Evolutionary conservation across 2,797 vertebrate genomes (phyloP), one percentile per base, ranked within the genome.

Genomic region (Pipistrellus pygmaeus): DNA sequence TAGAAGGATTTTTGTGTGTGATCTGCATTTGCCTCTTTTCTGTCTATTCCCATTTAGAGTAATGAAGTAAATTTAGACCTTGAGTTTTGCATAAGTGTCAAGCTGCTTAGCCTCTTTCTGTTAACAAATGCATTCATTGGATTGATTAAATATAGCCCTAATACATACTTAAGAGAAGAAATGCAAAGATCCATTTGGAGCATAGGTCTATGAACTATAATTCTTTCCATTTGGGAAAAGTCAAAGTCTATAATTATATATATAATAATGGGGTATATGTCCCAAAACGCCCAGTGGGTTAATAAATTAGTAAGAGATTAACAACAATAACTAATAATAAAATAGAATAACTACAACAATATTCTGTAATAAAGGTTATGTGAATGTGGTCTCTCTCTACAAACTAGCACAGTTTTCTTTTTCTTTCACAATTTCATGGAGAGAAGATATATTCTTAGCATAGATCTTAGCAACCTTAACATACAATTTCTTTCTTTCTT

Each of bases 11-110:
- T 85, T 80, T 80, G 0, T 32, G 21, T 71, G 46, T 32, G 30
- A 46, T 92, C 35, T 64, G 17, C 15, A 30, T 73, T 89, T 78
- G 13, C 18, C 3, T 48, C 77, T 91, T 86, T 90, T 84, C 83
- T 93, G 35, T 82, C 14, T 51, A 78, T 78, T 86, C 57, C 38
- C 2, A 27, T 85, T 87, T 86, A 25, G 17, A 91, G 46, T 90
- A 95, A 87, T 72, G 64, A 48, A 78, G 30, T 85, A 78, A 21
- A 75, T 85, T 87, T 90, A 68, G 66, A 48, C 13, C 64, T 87
- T 95, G 46, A 66, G 71, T 93, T 89, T 95, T 27, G 44, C 30
- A 77, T 30, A 95, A 82, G 14, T 86, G 17, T 88, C 76, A 81
- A 69, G 10, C 60, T 57, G 62, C 53, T 89, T 85, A 85, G 35